Evolutionary conservation across 2,888 invertebrate genomes (phyloP).

Genomic region (Drosophila conformis): DNA sequence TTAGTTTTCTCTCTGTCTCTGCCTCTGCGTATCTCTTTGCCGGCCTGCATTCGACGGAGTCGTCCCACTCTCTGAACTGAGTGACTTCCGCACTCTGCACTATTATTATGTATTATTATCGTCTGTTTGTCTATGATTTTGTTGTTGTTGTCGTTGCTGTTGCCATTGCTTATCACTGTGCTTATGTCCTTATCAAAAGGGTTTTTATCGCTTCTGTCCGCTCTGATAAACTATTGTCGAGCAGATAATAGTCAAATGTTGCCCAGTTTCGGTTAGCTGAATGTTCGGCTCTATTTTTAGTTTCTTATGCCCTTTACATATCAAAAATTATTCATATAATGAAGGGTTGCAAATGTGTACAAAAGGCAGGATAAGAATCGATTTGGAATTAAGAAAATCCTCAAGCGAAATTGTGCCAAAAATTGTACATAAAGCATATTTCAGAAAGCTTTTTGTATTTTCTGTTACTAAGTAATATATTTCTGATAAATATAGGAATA

Average conservation of each 20-base stretch:
- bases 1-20: background rate
- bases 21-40: background rate
- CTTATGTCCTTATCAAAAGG: slow-evolving; percentile 71
- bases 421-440: no score
- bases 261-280: slow-evolving; percentile 50
- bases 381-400: background rate
- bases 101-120: slow-evolving; percentile 76
- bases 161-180: slow-evolving; percentile 67
- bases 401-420: background rate
- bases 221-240: slow-evolving; percentile 73
- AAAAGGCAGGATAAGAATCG: background rate
- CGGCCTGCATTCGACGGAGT: slow-evolving; percentile 58
- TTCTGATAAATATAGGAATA: rapidly evolving
- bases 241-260: slow-evolving; percentile 66
- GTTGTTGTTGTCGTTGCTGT: slow-evolving; percentile 32
- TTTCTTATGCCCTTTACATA: background rate
- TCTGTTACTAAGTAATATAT: background rate
- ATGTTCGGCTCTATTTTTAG: slow-evolving; percentile 13
- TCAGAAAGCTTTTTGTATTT: background rate
- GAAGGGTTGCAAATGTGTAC: background rate
- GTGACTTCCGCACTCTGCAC: slow-evolving; percentile 46
- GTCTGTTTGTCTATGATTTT: slow-evolving; percentile 70
- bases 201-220: slow-evolving; percentile 60
- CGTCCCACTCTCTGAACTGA: slow-evolving; percentile 23
- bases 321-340: no score